Evolutionary conservation across 2,797 vertebrate genomes (phyloP).

Genomic region (Etheostoma perlongum): DNA sequence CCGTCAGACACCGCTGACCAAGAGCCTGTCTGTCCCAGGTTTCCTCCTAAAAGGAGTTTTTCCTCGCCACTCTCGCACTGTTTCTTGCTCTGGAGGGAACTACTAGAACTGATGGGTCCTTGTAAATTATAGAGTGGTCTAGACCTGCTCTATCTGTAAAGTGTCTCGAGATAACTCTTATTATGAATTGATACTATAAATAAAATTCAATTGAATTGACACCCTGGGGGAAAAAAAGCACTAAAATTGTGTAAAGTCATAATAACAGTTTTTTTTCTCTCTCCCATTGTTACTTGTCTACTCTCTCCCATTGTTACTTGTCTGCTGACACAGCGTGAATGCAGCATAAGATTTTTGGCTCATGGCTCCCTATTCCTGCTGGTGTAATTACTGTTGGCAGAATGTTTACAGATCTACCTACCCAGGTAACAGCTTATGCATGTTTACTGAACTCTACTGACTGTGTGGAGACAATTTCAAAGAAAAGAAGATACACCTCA

Average conservation of each 20-base stretch:
- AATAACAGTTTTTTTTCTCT: not conserved
- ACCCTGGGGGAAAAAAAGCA: not conserved
- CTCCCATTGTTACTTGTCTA: not conserved
- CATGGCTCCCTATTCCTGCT: slow-evolving; percentile 37
- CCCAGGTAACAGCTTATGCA: slow-evolving; percentile 59
- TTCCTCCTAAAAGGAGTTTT: too few species aligned
- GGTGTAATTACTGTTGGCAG: slow-evolving; percentile 43
- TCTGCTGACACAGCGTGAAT: slow-evolving; percentile 39
- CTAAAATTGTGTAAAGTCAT: not conserved
- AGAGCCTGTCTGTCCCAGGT: too few species aligned
- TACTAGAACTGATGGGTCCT: too few species aligned
- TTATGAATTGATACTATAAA: too few species aligned
- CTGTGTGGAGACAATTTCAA: slow-evolving; percentile 25
- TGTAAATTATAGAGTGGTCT: too few species aligned
- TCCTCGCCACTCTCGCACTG: too few species aligned
- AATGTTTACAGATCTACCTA: slow-evolving; percentile 71
- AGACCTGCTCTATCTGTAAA: too few species aligned
- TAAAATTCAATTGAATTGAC: too few species aligned
- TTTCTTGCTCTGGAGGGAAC: too few species aligned
- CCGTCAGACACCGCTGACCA: too few species aligned
- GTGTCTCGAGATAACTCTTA: too few species aligned
- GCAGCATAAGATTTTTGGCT: slow-evolving; percentile 38
- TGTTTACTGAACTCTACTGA: slow-evolving; percentile 62
- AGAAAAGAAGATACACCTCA: slow-evolving; percentile 30
- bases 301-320: not conserved